These are phyloP conservation scores for Ictalurus punctatus DNA, from an alignment of 2,113 vertebrate species.

Conservation along the genomic window DNA sequence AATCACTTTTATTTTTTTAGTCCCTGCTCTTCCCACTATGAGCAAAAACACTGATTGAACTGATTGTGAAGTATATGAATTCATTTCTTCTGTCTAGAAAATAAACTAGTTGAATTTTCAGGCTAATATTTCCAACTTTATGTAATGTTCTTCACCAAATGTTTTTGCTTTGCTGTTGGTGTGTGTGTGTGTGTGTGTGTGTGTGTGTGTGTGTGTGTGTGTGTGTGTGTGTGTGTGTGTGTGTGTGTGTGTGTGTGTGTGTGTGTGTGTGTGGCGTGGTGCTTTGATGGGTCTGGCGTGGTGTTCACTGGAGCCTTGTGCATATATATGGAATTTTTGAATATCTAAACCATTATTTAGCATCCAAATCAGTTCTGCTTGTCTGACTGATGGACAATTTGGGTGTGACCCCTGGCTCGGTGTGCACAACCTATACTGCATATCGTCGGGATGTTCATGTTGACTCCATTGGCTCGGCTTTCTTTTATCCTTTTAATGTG, in stretches of 20 bases:
- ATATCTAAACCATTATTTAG: constrained; percentile 96
- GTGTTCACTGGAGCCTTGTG: constrained; percentile 97
- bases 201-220: constrained; percentile 50
- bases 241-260: background rate
- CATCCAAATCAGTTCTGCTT: constrained; percentile 99
- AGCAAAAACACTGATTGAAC: background rate
- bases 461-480: constrained; percentile 72
- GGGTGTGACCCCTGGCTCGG: constrained; percentile 88
- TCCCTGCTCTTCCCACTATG: background rate
- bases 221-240: constrained; percentile 49
- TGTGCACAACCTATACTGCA: constrained; percentile 94
- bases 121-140: background rate
- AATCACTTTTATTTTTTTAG: background rate
- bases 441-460: constrained; percentile 95
- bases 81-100: background rate
- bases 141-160: background rate
- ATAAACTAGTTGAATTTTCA: background rate
- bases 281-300: constrained; percentile 83
- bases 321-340: constrained; percentile 96
- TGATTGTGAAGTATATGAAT: background rate
- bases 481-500: constrained; percentile 77
- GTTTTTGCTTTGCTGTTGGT: background rate
- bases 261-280: constrained; percentile 69
- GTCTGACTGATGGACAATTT: constrained; percentile 99
- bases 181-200: background rate